Conservation (phyloP, 2,888 invertebrate genomes). For the Drosophila tripunctata region DNA sequence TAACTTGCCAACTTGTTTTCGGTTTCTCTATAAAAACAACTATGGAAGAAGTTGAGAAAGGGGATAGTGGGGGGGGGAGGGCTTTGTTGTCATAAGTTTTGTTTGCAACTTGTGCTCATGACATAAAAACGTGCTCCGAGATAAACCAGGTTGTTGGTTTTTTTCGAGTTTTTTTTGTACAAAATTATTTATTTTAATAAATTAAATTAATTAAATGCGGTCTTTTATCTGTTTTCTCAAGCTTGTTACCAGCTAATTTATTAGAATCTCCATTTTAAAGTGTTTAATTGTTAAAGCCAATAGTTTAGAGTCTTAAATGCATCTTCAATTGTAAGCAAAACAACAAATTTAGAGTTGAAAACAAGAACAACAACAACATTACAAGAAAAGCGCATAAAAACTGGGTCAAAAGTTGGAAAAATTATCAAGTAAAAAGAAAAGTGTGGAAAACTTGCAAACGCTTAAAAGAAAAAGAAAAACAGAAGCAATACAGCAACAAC, state of each 20-base stretch:
- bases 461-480: slow-evolving; percentile 42
- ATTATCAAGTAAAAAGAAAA: slow-evolving; percentile 74
- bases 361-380: slow-evolving; percentile 18
- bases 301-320: not conserved
- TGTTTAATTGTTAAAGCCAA: slow-evolving; percentile 1
- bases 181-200: slow-evolving; percentile 7
- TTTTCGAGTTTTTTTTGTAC: slow-evolving; percentile 32
- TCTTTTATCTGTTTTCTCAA: slow-evolving; percentile 33
- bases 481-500: slow-evolving; percentile 1
- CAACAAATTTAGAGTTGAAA: slow-evolving; percentile 20
- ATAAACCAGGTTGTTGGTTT: slow-evolving; percentile 8
- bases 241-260: slow-evolving; percentile 21
- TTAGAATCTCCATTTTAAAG: not conserved
- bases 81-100: slow-evolving; percentile 47
- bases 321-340: slow-evolving; percentile 29
- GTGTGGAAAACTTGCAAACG: slow-evolving; percentile 64
- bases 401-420: slow-evolving; percentile 79
- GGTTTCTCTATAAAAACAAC: not conserved
- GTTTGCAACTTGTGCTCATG: slow-evolving; percentile 70
- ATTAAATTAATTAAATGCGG: slow-evolving; percentile 36
- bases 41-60: not conserved
- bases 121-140: slow-evolving; percentile 70
- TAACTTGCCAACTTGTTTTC: slow-evolving; percentile 35
- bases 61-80: not conserved
- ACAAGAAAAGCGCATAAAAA: slow-evolving; percentile 51